Conservation (phyloP, 1,140 invertebrate species). For the Andricus grossulariae region DNA sequence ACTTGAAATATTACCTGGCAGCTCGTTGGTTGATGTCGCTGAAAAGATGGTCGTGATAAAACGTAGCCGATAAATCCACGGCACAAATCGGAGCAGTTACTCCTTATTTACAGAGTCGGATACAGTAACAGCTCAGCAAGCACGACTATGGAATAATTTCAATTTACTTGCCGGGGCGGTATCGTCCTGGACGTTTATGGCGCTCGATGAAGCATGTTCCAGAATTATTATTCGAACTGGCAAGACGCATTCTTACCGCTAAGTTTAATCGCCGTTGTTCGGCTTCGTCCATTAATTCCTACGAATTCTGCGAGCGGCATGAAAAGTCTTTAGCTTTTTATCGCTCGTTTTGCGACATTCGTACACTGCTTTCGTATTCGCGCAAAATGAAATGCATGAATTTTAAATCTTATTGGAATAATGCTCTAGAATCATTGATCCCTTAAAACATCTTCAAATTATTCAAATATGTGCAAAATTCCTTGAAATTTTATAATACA, state of each 20-base stretch:
- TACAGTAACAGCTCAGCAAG: constrained; percentile 37
- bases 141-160: constrained; percentile 50
- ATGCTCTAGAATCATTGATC: too few species aligned
- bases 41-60: constrained; percentile 55
- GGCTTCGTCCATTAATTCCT: constrained; percentile 38
- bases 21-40: constrained; percentile 32
- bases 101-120: constrained; percentile 53
- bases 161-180: constrained; percentile 48
- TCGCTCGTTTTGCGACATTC: too few species aligned
- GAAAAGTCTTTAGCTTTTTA: too few species aligned
- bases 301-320: too few species aligned
- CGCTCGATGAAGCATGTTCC: constrained; percentile 55
- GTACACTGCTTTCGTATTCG: too few species aligned
- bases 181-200: constrained; percentile 56
- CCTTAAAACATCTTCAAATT: too few species aligned
- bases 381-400: too few species aligned
- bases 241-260: constrained; percentile 49
- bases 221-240: constrained; percentile 59
- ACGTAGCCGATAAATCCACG: constrained; percentile 52
- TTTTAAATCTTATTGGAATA: too few species aligned
- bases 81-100: constrained; percentile 46
- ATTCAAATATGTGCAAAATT: too few species aligned
- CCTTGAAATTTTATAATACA: too few species aligned
- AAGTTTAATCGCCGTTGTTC: constrained; percentile 55
- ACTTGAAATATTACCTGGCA: constrained; percentile 17